Conservation (phyloP, 2,797 vertebrate genomes). For the Falco cherrug region DNA sequence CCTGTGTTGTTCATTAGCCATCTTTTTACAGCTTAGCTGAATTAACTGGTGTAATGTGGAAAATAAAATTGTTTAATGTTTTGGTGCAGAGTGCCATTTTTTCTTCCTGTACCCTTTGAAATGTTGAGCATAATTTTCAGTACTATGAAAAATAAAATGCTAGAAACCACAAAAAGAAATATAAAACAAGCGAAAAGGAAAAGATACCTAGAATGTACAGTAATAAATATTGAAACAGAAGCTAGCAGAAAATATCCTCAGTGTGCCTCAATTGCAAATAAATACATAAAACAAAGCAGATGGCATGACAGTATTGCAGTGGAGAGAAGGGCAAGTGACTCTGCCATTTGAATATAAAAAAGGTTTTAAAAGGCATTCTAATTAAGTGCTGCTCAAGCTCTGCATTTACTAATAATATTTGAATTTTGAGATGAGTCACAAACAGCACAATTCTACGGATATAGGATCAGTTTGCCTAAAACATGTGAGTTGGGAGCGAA, state of each 20-base stretch:
- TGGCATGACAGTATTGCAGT: background rate
- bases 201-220: background rate
- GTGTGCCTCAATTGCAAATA: background rate
- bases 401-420: background rate
- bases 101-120: background rate
- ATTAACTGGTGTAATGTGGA: background rate
- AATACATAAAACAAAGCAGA: constrained; percentile 24
- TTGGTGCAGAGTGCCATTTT: background rate
- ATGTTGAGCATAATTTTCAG: background rate
- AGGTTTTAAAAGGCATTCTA: background rate
- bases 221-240: background rate
- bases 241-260: background rate
- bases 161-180: background rate
- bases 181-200: background rate
- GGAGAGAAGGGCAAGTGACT: background rate
- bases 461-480: background rate
- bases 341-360: constrained; percentile 21
- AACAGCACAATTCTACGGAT: background rate
- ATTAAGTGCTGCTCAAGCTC: background rate
- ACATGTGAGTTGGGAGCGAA: background rate
- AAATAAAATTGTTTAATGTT: background rate
- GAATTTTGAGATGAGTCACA: background rate
- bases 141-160: background rate
- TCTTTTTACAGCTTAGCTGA: background rate
- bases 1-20: background rate